Evolutionary conservation across 2,888 invertebrate genomes (phyloP).

Genomic region (Agrotis puta): DNA sequence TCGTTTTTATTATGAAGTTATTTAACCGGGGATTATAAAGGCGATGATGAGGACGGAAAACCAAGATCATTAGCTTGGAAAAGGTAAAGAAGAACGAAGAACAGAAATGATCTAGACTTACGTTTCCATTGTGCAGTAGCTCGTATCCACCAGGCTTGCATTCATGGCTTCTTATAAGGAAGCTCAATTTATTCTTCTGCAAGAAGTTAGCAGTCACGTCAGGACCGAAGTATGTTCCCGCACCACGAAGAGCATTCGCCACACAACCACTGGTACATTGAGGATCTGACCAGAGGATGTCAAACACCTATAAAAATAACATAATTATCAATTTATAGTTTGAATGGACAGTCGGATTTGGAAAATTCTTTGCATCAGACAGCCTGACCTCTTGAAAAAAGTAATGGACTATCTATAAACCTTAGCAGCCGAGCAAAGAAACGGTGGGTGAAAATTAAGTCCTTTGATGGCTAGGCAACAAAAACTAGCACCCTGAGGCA

Average conservation of each 20-base stretch:
- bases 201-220: conserved; percentile 96
- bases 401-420: too few relatives aligned
- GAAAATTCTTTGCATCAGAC: too few relatives aligned
- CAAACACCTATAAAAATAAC: conserved; percentile 93
- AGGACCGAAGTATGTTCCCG: conserved; percentile 98
- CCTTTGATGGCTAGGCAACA: too few relatives aligned
- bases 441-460: too few relatives aligned
- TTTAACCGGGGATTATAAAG: neutral
- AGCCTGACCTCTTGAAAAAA: too few relatives aligned
- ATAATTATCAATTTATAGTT: too few relatives aligned
- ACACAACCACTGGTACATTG: conserved; percentile 94
- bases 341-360: too few relatives aligned
- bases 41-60: neutral
- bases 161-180: conserved; percentile 97
- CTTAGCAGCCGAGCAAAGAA: too few relatives aligned
- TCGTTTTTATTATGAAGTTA: neutral
- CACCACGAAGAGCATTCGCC: conserved; percentile 96
- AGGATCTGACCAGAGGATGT: conserved; percentile 98
- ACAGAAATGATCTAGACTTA: conserved; percentile 77
- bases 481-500: too few relatives aligned
- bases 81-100: neutral
- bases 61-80: neutral
- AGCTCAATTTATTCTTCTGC: conserved; percentile 94
- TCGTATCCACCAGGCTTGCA: conserved; percentile 98
- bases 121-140: conserved; percentile 95